phyloP scores from a whole-genome alignment of 2,888 invertebrate species.

The Lomographa bimaculata region DNA sequence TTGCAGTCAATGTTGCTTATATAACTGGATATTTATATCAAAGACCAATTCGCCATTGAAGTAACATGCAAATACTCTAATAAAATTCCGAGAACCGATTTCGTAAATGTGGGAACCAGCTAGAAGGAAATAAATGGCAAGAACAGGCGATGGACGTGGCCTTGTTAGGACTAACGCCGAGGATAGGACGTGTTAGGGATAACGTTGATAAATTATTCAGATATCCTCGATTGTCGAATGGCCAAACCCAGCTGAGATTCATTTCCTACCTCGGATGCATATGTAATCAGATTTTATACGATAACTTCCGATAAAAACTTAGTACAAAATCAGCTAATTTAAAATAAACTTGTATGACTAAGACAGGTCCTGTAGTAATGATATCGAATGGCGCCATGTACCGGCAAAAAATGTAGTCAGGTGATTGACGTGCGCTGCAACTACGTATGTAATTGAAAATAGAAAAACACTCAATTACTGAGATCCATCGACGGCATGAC shows the following conservation, averaged over 20 bases:
- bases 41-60: slow-evolving; percentile 15
- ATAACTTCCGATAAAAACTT: too few species aligned
- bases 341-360: too few species aligned
- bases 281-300: slow-evolving; percentile 5
- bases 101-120: slow-evolving; percentile 21
- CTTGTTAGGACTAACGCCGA: slow-evolving; percentile 29
- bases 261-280: slow-evolving; percentile 13
- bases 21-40: slow-evolving; percentile 21
- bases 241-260: slow-evolving; percentile 15
- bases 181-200: slow-evolving; percentile 39
- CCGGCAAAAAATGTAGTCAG: slow-evolving; percentile 49
- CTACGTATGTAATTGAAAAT: slow-evolving; percentile 49
- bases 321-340: too few species aligned
- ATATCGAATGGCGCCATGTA: slow-evolving; percentile 53
- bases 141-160: slow-evolving; percentile 27
- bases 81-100: slow-evolving; percentile 21
- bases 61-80: slow-evolving; percentile 18
- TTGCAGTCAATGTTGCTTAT: slow-evolving; percentile 25
- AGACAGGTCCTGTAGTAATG: slow-evolving; percentile 36
- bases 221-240: slow-evolving; percentile 26
- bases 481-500: slow-evolving; percentile 23
- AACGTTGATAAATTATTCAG: slow-evolving; percentile 31
- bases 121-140: slow-evolving; percentile 37
- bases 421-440: slow-evolving; percentile 47
- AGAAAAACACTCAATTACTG: slow-evolving; percentile 48